phyloP scores from a whole-genome alignment of 1,140 invertebrate species.

The Globodera ellingtonae region DNA sequence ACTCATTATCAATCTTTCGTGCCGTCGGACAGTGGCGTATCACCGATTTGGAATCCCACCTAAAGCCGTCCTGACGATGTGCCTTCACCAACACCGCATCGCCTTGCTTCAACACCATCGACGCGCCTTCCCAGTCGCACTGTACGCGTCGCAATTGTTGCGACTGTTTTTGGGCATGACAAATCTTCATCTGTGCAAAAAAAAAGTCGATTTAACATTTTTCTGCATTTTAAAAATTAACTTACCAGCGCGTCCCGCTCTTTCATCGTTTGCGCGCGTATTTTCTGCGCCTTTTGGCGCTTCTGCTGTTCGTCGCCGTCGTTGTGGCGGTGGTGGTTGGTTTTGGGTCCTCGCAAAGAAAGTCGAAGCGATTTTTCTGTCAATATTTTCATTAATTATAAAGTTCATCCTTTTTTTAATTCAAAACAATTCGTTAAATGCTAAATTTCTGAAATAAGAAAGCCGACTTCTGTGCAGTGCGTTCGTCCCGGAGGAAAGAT shows the following conservation, averaged over 20 bases:
- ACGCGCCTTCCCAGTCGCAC: constrained; percentile 18
- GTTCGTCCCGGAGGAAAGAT: constrained; percentile 6
- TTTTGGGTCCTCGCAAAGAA: constrained; percentile 6
- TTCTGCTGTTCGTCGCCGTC: constrained; percentile 1
- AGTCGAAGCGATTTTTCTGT: constrained; percentile 28
- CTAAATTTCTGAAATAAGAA: constrained; percentile 1
- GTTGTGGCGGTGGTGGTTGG: neutral
- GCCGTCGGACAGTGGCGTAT: neutral
- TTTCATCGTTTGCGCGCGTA: constrained; percentile 36
- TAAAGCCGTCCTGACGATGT: constrained; percentile 28
- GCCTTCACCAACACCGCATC: constrained; percentile 41
- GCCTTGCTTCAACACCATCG: constrained; percentile 24
- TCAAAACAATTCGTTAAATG: neutral
- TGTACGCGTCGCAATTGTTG: constrained; percentile 27
- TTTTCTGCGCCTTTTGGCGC: neutral
- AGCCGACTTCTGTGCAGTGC: constrained; percentile 10
- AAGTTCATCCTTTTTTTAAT: neutral
- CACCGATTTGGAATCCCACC: constrained; percentile 8
- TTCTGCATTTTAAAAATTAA: neutral
- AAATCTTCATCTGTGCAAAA: constrained; percentile 13
- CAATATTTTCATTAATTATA: constrained; percentile 1
- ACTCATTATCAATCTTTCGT: too few species aligned
- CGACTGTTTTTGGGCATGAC: constrained; percentile 21
- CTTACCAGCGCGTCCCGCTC: constrained; percentile 45
- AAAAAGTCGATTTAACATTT: neutral